Evolutionary conservation across 2,113 vertebrate species (phyloP).

Genomic region (Corapipo altera): DNA sequence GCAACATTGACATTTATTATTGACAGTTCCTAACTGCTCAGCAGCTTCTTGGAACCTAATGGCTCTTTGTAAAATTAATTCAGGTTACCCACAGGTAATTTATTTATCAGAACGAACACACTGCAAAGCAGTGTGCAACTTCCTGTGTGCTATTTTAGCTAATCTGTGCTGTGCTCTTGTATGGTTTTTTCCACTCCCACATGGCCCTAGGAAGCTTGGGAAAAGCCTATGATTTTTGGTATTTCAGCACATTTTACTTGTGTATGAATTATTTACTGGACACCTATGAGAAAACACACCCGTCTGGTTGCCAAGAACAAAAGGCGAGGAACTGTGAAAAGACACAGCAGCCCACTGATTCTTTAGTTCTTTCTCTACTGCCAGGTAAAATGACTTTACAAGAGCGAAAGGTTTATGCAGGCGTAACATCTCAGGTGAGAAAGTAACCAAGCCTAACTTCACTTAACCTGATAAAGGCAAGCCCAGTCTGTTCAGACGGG

Average conservation of each 20-base stretch:
- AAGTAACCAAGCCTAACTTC: not conserved
- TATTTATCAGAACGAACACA: not conserved
- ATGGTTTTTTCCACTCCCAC: not conserved
- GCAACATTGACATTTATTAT: not conserved
- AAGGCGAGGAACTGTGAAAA: not conserved
- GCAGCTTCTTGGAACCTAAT: not conserved
- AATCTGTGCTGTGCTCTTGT: accelerated
- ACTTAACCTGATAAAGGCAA: not conserved
- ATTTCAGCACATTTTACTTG: not conserved
- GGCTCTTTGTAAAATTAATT: not conserved
- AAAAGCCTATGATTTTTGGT: not conserved
- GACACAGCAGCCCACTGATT: not conserved
- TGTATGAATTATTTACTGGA: not conserved
- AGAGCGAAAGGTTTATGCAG: not conserved
- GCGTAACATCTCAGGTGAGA: not conserved
- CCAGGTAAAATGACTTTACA: not conserved
- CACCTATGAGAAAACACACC: not conserved
- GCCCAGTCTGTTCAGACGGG: not conserved
- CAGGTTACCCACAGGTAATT: not conserved
- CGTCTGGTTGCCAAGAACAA: not conserved
- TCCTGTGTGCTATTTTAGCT: not conserved
- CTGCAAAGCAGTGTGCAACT: not conserved
- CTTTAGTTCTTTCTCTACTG: not conserved
- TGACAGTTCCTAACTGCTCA: not conserved
- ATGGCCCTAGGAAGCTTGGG: not conserved